These are phyloP conservation scores for Agrilus cyanescens DNA, from an alignment of 2,888 invertebrate species.

Conservation along the genomic window DNA sequence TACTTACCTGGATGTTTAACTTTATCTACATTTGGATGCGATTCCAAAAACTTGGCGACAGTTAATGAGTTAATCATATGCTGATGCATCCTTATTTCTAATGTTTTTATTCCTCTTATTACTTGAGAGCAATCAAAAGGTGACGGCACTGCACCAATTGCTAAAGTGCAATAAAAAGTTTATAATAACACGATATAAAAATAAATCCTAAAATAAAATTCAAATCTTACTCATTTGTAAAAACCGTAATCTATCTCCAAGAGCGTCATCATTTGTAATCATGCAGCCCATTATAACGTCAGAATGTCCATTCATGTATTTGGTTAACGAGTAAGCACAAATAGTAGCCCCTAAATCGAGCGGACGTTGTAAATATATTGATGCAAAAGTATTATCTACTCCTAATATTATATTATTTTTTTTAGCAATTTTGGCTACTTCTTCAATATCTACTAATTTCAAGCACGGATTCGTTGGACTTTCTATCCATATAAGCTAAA, in stretches of 20 bases:
- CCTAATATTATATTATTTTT: constrained; percentile 50
- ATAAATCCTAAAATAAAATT: constrained; percentile 24
- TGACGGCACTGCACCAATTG: constrained; percentile 74
- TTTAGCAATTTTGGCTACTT: constrained; percentile 47
- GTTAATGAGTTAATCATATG: constrained; percentile 63
- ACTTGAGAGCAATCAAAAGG: constrained; percentile 88
- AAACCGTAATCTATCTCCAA: constrained; percentile 58
- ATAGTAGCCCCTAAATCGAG: constrained; percentile 60
- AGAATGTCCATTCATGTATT: too few relatives aligned
- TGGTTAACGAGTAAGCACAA: too few relatives aligned
- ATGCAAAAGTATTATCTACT: constrained; percentile 83
- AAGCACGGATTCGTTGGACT: constrained; percentile 82
- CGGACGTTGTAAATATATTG: constrained; percentile 76
- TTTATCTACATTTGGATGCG: constrained; percentile 34
- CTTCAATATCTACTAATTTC: constrained; percentile 68
- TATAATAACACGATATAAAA: neutral
- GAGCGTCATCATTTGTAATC: constrained; percentile 52
- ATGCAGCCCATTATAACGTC: constrained; percentile 36
- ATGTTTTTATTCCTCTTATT: constrained; percentile 77
- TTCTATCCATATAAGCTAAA: constrained; percentile 73
- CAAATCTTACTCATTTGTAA: constrained; percentile 60
- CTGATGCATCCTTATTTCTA: constrained; percentile 74
- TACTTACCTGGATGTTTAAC: too few relatives aligned
- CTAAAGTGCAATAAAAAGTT: constrained; percentile 38
- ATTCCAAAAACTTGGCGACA: constrained; percentile 65